Evolutionary conservation across 2,797 vertebrate genomes (phyloP), one percentile per base, ranked within the genome.

Genomic region (Gallinago nigripennis): DNA sequence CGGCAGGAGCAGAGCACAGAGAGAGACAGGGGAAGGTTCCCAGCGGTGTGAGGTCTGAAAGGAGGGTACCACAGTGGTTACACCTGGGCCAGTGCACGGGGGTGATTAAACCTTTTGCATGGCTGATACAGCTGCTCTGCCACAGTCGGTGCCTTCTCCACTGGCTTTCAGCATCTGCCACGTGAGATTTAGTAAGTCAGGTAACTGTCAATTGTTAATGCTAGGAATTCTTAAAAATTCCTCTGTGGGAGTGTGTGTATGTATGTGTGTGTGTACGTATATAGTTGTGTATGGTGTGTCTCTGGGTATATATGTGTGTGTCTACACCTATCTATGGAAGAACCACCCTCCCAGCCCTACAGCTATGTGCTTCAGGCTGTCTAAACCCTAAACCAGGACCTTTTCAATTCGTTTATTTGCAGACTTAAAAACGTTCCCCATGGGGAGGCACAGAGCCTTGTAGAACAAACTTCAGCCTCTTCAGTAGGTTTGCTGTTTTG

Each of bases 11-110:
- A 73, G 70, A 70, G 57, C 31, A 35, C 61, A 1, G 2, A 18
- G 78, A 45, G 45, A 19, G 16, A 20, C 41, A 82, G 54, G 63
- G 72, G 70, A 53, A 51, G 58, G 46, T n/a, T 68, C 11, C 2
- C 64, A 61, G 23, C 7, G 2, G 33, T 5, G n/a, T 12, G 72
- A 48, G 50, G 18, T 39, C 3, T 65, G 81, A 39, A 73, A 12
- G 48, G 31, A n/a, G 63, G 89, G 4, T 31, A 11, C 4, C 33
- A 0, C 45, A 3, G 0, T 27, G 16, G 2, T 5, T 21, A 6
- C 25, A 9, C 20, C 43, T 1, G 5, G 16, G 3, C 2, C 27
- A 48, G 50, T 51, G 8, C 46, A 5, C 4, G 19, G 23, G 24
- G 78, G 37, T 9, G 1, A 19, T 73, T 5, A 43, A 63, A 3